Conservation (phyloP, 2,888 invertebrate genomes). For the Pyrrhosoma nymphula region DNA sequence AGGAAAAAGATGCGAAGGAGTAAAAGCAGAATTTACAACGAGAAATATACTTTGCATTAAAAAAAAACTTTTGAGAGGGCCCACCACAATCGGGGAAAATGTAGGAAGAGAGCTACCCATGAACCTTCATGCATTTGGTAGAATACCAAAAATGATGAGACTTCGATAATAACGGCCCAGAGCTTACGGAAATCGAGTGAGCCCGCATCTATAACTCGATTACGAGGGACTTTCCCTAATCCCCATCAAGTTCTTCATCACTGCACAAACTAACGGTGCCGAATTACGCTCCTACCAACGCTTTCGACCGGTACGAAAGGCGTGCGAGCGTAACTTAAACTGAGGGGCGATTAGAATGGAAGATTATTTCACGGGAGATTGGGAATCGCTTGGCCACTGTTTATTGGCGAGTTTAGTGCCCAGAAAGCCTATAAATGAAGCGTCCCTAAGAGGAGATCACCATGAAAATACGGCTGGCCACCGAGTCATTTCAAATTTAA, state of each 20-base stretch:
- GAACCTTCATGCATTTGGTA: no score
- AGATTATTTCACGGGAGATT: not conserved
- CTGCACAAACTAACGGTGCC: not conserved
- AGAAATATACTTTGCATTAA: no score
- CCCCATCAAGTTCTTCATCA: not conserved
- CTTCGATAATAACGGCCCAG: no score
- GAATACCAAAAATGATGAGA: no score
- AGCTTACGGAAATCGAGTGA: not conserved
- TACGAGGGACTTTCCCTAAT: not conserved
- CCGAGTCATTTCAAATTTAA: not conserved
- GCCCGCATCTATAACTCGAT: not conserved
- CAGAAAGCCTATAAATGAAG: not conserved
- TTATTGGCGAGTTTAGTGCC: not conserved
- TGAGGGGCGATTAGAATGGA: not conserved
- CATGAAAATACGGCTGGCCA: not conserved
- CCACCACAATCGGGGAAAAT: no score
- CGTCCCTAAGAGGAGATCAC: not conserved
- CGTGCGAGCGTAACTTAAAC: not conserved
- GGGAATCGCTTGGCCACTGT: not conserved
- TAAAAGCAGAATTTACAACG: no score
- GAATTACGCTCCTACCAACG: not conserved
- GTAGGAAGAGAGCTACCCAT: no score
- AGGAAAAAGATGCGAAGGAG: no score
- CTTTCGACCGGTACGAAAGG: not conserved
- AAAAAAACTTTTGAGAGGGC: no score